Base-by-base conservation (phyloP, 2,888 invertebrate genomes). In the Polydrusus tereticollis region DNA sequence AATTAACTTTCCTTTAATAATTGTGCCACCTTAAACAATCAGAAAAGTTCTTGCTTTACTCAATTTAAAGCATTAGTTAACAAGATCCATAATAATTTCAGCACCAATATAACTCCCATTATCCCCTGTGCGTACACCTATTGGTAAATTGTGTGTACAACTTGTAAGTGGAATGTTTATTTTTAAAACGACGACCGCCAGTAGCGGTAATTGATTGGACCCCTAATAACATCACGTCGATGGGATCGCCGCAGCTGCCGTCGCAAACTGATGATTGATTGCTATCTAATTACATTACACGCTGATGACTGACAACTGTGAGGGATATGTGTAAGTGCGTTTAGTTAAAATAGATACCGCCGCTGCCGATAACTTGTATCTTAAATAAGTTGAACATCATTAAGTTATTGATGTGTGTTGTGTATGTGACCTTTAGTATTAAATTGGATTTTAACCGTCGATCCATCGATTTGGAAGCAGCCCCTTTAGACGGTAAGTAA, bases 241-340 rank as follows among this genome's bases (percentile, higher is more conserved):
- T 81, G 82, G 78, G 82, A 82, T 80, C 77, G 76, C 77, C 79
- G 76, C 83, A 83, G 82, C 82, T 83, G 83, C 78, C 81, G 78
- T 80, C 77, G 75, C 75, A 38, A 77, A 77, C 77, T 77, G 81
- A 83, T 84, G 84, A 84, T 84, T 83, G 83, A 84, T 84, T 82
- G 81, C 82, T 79, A 81, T 82, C 83, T 83, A 84, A 84, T 84
- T 84, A 84, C 83, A 83, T 84, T 83, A 84, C 83, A 82, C 81
- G 82, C 83, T 82, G 82, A 77, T 83, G 83, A 84, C 82, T 84
- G 84, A 83, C 84, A 78, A 72, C 50, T 45, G 41, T 60, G 43
- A 14, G 68, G 69, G 64, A 64, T 64, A 65, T 59, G 60, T 71
- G 70, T 20, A 60, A 55, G 65, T 65, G 43, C 55, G 55, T 65